Conservation (phyloP, 1,140 invertebrate species). For the Brachionus rubens region DNA sequence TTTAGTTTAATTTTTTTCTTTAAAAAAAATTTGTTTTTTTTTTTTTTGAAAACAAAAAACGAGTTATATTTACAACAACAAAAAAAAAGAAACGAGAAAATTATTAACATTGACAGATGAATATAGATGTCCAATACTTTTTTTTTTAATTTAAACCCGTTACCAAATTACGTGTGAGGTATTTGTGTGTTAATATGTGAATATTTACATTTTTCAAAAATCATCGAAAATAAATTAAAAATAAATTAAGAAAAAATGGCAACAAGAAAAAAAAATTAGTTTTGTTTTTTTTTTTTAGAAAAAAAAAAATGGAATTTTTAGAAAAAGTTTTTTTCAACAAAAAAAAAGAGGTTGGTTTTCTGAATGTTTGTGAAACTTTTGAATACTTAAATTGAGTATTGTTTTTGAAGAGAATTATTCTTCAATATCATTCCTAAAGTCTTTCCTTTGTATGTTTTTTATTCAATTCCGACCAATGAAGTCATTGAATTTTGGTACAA, state of each 20-base stretch:
- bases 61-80: too few species aligned
- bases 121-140: constrained; percentile 37
- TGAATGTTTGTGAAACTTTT: background rate
- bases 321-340: too few species aligned
- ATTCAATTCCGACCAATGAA: constrained; percentile 4
- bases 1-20: too few species aligned
- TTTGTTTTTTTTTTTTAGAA: too few species aligned
- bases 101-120: background rate
- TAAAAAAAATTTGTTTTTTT: too few species aligned
- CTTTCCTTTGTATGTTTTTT: background rate
- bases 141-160: background rate
- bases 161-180: too few species aligned
- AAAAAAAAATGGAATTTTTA: constrained; percentile 18
- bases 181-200: too few species aligned
- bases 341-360: background rate
- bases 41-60: too few species aligned
- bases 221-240: constrained; percentile 26
- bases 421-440: background rate
- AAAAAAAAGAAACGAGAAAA: too few species aligned
- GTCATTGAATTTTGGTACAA: constrained; percentile 9
- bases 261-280: background rate
- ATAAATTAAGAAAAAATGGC: background rate
- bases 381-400: background rate
- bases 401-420: background rate
- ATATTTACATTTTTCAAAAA: constrained; percentile 3